Base-by-base conservation (phyloP, 64 coral and sea anemone genomes). In the Stichodactyla helianthus region DNA sequence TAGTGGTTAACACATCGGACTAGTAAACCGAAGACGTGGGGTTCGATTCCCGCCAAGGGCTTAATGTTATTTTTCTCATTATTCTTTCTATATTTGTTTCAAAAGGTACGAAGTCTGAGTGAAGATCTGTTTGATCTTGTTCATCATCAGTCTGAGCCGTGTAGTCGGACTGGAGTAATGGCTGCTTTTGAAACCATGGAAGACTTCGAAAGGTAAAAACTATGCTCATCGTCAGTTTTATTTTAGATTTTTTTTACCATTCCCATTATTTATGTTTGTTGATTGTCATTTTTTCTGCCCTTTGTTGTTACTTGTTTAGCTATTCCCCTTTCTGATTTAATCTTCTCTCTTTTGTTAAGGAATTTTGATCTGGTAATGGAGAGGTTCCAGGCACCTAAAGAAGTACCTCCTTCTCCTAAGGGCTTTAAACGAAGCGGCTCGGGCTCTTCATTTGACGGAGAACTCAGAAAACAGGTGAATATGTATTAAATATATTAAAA, bases 131-230 rank as follows among this genome's bases (percentile, higher is more conserved):
- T 89, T 44, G 95, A 98, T 67, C 89, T 98, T 12, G 88, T 89
- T 26, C 84, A 93, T 25, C 71, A 97, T 15, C 93, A 92, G 55
- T 77, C 89, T 14, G 71, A 84, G 19, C 88, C 88, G 2, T 98
- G 96, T 82, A 83, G 89, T 22, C 91, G 96, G 64, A 98, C 96
- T 54, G 96, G 96, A 67, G 89, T 98, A 12, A 98, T 98, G 96
- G 90, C 90, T 5, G 93, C 96, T 15, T 98, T 98, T 83, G 82
- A 81, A 17, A 88, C 86, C 27, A 89, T 98, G 83, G 84, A 88
- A 20, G 93, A 98, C 55, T 98, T 98, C 84, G 77, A 98, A 64
- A 98, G 82, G 96, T 98, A 90, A 65, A 65, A 65, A 22, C 0
- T 17, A 65, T 65, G 20, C 6, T 22, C 59, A 65, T 22, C 56